Evolutionary conservation across 2,113 vertebrate genomes (phyloP).

Genomic region (Pomatostomus ruficeps): DNA sequence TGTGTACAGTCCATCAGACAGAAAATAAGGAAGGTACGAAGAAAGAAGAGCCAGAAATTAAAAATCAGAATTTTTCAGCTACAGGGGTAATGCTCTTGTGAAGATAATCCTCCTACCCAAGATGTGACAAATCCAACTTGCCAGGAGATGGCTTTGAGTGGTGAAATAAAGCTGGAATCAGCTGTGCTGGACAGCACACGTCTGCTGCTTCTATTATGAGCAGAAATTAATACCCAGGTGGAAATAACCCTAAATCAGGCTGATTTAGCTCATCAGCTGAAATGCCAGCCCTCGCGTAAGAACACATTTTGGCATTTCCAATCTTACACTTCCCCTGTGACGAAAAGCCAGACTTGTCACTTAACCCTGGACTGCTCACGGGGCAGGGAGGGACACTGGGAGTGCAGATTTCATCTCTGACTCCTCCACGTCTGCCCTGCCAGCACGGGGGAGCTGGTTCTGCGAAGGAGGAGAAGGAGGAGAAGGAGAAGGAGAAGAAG

Average conservation of each 20-base stretch:
- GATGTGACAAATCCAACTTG: slow-evolving; percentile 51
- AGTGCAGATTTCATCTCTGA: fast-evolving
- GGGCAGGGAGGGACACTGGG: not conserved
- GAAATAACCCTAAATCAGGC: slow-evolving; percentile 67
- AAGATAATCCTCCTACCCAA: slow-evolving; percentile 23
- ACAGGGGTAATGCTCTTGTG: not conserved
- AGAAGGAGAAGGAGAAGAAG: no score
- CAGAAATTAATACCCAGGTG: slow-evolving; percentile 70
- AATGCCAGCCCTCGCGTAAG: slow-evolving; percentile 58
- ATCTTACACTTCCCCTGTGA: not conserved
- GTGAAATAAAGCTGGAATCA: slow-evolving; percentile 28
- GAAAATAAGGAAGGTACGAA: not conserved
- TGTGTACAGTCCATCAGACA: not conserved
- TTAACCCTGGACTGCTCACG: not conserved
- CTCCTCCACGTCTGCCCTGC: not conserved
- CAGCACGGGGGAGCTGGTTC: not conserved
- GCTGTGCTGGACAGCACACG: slow-evolving; percentile 1
- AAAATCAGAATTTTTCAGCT: not conserved
- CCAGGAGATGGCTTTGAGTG: slow-evolving; percentile 32
- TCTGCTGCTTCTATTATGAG: slow-evolving; percentile 44
- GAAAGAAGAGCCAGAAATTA: not conserved
- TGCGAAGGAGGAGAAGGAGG: no score
- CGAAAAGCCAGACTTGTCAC: not conserved
- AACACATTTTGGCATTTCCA: slow-evolving; percentile 40
- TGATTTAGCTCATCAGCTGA: slow-evolving; percentile 64